These are phyloP conservation scores for Xenus cinereus DNA, from an alignment of 2,113 vertebrate species.

Conservation along the genomic window DNA sequence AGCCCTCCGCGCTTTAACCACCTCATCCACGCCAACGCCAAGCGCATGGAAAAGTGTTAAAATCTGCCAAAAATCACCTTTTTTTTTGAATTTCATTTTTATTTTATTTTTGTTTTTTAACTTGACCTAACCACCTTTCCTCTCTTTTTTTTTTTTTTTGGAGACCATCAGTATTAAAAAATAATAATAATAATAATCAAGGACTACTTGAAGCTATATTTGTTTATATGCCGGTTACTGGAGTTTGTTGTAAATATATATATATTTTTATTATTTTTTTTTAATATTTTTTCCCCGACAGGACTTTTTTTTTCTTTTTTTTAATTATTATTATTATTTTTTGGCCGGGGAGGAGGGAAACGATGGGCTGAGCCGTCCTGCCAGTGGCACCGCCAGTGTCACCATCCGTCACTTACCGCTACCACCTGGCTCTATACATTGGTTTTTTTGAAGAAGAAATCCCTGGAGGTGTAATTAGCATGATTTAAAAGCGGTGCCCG, in stretches of 20 bases:
- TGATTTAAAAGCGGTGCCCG: not conserved
- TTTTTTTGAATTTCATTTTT: not conserved
- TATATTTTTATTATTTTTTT: slow-evolving; percentile 42
- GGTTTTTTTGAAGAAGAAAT: not conserved
- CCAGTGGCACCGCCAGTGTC: not conserved
- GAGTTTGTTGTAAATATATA: slow-evolving; percentile 75
- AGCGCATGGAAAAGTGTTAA: slow-evolving; percentile 50
- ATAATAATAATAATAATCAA: slow-evolving; percentile 75
- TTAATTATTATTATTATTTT: not conserved
- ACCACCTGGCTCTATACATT: not conserved
- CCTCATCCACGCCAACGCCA: not conserved
- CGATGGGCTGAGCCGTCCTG: not conserved
- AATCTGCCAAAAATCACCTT: slow-evolving; percentile 67
- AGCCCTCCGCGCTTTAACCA: slow-evolving; percentile 47
- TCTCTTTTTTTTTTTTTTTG: slow-evolving; percentile 28
- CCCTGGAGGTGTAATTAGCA: not conserved
- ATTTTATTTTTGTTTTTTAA: slow-evolving; percentile 45
- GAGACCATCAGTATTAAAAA: slow-evolving; percentile 84
- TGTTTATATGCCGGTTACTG: slow-evolving; percentile 76
- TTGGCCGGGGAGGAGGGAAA: not conserved
- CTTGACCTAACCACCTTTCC: slow-evolving; percentile 51
- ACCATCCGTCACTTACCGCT: not conserved
- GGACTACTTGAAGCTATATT: slow-evolving; percentile 81
- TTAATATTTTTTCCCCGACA: slow-evolving; percentile 8
- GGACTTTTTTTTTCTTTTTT: not conserved